Evolutionary conservation across 2,113 vertebrate genomes (phyloP).

Genomic region (Falco punctatus): DNA sequence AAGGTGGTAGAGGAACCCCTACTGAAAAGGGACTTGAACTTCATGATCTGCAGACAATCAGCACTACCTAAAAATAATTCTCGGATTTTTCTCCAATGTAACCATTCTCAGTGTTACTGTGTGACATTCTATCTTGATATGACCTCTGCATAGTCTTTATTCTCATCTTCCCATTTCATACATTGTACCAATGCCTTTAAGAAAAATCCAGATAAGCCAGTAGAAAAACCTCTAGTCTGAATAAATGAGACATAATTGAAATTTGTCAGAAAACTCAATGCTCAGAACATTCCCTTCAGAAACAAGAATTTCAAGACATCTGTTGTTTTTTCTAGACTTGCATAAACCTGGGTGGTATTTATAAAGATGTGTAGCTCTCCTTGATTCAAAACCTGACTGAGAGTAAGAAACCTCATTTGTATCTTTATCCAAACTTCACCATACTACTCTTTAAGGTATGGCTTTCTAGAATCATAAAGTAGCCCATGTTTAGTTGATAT

Average conservation of each 20-base stretch:
- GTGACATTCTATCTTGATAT: background rate
- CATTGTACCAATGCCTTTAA: background rate
- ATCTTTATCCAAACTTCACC: background rate
- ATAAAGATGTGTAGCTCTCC: background rate
- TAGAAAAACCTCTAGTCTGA: background rate
- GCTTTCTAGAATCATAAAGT: background rate
- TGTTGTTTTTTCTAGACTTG: background rate
- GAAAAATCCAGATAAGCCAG: background rate
- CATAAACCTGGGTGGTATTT: background rate
- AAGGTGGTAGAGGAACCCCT: background rate
- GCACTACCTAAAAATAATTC: background rate
- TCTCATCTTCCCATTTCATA: background rate
- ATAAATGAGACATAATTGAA: background rate
- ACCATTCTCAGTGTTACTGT: background rate
- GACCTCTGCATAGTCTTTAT: background rate
- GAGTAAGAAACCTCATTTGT: background rate
- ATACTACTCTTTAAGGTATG: background rate
- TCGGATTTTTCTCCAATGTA: background rate
- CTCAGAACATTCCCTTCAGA: background rate
- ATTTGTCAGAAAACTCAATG: background rate
- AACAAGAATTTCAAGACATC: background rate
- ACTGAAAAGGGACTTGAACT: background rate
- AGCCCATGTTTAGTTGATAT: background rate
- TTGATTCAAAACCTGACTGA: background rate
- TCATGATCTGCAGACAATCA: background rate